Base-by-base conservation (phyloP, 2,113 vertebrate genomes). In the Empidonax alnorum region DNA sequence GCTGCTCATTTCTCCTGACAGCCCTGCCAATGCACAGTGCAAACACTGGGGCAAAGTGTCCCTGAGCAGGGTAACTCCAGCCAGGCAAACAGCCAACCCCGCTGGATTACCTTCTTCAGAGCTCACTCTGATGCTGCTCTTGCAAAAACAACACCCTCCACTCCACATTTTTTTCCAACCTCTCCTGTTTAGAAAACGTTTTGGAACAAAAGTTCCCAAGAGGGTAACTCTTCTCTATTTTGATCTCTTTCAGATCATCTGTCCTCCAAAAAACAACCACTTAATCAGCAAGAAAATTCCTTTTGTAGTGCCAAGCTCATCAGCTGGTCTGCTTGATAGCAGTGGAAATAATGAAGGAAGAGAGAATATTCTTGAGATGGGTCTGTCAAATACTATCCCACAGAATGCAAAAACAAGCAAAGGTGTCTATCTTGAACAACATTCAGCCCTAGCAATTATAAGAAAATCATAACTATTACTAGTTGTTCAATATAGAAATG, bases 241-340 rank as follows among this genome's bases (percentile, higher is more conserved):
- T 75, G 22, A 19, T 84, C 9, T 79, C 53, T 96, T 84, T 56
- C 93, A 97, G 97, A 23, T 76, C 7, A 58, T 80, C 44, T 88
- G 62, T 83, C 27, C 78, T 67, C 88, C 76, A 72, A 95, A 93
- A 59, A 7, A 0, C 23, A 41, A 24, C 5, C 0, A 2, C 4
- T 31, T 78, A 55, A 90, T 59, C 42, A 91, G 53, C 66, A 97
- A 97, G 93, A 90, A 86, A 92, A 87, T 92, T 76, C 74, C 92
- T 82, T 47, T 68, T 22, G 7, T 56, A 68, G 21, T 72, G 61
- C 81, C 94, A 77, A 91, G n/a, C 12, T 62, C 84, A 37, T 28
- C 95, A 71, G 37, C 47, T 66, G 10, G 44, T 91, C 61, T 56
- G 35, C 58, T 62, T 67, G 72, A 72, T 1, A 71, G 50, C 31